Conservation (phyloP, 2,888 invertebrate species). For the Mactromeris polynyma region DNA sequence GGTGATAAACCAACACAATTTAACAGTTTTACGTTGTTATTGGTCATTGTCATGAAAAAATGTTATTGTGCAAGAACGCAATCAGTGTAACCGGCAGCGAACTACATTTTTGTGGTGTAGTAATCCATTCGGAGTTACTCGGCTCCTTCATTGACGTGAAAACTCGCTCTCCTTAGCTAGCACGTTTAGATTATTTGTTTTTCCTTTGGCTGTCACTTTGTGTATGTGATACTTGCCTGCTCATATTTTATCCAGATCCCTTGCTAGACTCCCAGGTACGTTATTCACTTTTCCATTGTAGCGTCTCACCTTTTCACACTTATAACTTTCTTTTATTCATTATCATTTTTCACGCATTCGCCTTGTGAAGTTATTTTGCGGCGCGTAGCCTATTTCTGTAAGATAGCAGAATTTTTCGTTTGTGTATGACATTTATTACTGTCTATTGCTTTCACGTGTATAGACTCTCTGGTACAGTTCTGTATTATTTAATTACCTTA, state of each 20-base stretch:
- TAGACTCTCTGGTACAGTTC: constrained; percentile 13
- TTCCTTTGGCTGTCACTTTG: constrained; percentile 76
- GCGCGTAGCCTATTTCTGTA: constrained; percentile 31
- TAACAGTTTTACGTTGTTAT: not conserved
- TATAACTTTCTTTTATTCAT: constrained; percentile 71
- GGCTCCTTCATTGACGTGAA: constrained; percentile 72
- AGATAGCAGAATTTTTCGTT: constrained; percentile 17
- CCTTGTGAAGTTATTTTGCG: constrained; percentile 36
- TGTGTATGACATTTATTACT: constrained; percentile 47
- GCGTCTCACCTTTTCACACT: constrained; percentile 74
- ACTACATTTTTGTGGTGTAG: constrained; percentile 53
- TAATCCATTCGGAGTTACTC: constrained; percentile 44
- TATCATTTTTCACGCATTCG: constrained; percentile 58
- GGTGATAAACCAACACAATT: not conserved
- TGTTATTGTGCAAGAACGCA: not conserved
- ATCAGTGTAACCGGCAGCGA: not conserved
- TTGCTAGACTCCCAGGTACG: constrained; percentile 82
- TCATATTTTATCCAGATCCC: constrained; percentile 79
- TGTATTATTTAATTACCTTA: not conserved
- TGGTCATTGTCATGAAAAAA: not conserved
- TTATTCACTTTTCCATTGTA: constrained; percentile 79
- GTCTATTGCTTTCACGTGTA: constrained; percentile 38
- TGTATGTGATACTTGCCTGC: constrained; percentile 77
- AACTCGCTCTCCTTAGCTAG: constrained; percentile 73
- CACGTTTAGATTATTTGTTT: constrained; percentile 76